phyloP scores from a whole-genome alignment of 2,888 invertebrate species.

The Alitta virens region DNA sequence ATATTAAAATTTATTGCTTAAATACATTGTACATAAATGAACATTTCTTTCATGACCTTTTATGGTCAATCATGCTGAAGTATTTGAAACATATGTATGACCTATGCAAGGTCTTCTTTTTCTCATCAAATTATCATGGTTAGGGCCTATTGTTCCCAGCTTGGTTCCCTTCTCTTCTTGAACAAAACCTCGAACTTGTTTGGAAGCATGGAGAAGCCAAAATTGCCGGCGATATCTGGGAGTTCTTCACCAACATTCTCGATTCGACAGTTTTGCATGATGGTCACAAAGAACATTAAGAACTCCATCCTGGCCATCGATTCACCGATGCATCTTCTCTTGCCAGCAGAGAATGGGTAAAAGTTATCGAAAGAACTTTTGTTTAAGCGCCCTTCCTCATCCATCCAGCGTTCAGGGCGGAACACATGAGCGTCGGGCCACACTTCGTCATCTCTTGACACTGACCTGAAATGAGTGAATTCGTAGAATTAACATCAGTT shows the following conservation, averaged over 20 bases:
- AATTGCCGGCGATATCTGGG: background rate
- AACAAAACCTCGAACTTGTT: background rate
- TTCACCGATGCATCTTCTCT: background rate
- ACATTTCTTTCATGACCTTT: too few relatives aligned
- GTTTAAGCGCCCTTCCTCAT: background rate
- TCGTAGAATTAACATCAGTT: too few relatives aligned
- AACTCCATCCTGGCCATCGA: background rate
- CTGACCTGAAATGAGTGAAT: too few relatives aligned
- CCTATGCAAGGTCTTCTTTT: too few relatives aligned
- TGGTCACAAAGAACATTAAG: background rate
- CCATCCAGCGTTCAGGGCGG: background rate
- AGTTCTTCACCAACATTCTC: background rate
- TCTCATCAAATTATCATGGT: too few relatives aligned
- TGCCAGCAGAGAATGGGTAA: conserved; percentile 1
- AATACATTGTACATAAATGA: too few relatives aligned
- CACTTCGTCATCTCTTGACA: background rate
- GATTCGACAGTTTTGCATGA: background rate
- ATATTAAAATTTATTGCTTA: too few relatives aligned
- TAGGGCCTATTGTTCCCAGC: too few relatives aligned
- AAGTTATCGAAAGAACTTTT: background rate
- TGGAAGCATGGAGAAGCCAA: conserved; percentile 1
- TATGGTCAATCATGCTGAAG: too few relatives aligned
- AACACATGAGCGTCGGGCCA: background rate
- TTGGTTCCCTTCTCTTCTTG: background rate
- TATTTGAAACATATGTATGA: too few relatives aligned